A percentile compares a stretch with the other conserved stretches of the same genome.
phyloP scores from a whole-genome alignment of 2,888 invertebrate genomes.

The Thalpophila matura region DNA sequence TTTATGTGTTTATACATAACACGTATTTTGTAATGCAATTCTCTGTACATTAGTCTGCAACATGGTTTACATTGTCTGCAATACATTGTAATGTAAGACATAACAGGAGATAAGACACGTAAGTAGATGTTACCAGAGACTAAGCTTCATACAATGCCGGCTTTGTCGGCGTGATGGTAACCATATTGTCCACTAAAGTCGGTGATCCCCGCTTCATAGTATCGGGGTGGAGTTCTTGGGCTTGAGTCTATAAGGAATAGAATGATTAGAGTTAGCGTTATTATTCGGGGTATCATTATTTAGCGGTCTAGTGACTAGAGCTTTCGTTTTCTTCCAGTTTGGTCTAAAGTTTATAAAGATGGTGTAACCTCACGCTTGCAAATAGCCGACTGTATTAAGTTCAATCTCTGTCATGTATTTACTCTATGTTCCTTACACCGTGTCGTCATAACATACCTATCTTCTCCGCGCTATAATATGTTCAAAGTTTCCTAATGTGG shows the following conservation, averaged over 20 bases:
- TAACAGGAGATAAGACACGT: conserved; percentile 5
- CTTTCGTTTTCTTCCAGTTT: no score
- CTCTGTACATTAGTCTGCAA: conserved; percentile 24
- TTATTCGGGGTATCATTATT: no score
- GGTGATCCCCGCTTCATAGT: no score
- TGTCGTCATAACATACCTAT: conserved; percentile 26
- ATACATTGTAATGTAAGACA: conserved; percentile 24
- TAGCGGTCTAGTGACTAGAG: no score
- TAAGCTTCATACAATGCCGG: background rate
- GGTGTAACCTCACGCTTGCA: no score
- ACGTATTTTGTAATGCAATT: conserved; percentile 48
- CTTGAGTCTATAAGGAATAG: no score
- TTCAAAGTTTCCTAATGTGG: conserved; percentile 17
- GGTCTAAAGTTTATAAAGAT: no score
- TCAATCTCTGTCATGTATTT: conserved; percentile 5
- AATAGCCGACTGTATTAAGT: background rate
- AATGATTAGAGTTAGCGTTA: no score
- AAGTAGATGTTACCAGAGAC: conserved; percentile 11
- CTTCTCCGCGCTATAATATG: conserved; percentile 10
- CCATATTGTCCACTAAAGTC: no score
- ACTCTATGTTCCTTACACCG: background rate
- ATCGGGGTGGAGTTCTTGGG: no score
- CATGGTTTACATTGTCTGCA: conserved; percentile 33
- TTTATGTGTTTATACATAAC: conserved; percentile 55
- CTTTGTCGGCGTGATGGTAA: no score